These are phyloP conservation scores for Orcinus orca DNA, from an alignment of 2,113 vertebrate species.

Conservation along the genomic window DNA sequence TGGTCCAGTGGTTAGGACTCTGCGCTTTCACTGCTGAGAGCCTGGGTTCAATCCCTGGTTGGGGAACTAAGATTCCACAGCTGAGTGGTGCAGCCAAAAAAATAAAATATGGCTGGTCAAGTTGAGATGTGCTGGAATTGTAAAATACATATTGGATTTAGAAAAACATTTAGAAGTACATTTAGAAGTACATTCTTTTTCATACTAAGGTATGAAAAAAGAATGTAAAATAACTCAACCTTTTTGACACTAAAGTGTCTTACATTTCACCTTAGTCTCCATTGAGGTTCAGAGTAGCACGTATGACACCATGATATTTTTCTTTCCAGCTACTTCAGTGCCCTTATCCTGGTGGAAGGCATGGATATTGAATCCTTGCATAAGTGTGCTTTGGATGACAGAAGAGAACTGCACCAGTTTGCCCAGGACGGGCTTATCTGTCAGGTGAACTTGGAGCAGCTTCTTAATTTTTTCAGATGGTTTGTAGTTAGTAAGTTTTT, in stretches of 20 bases:
- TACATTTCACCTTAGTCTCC: not conserved
- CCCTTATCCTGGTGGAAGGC: slow-evolving; percentile 96
- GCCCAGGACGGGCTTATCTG: slow-evolving; percentile 84
- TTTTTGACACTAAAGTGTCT: not conserved
- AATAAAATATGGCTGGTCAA: not conserved
- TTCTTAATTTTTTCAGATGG: not conserved
- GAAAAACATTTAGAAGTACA: not conserved
- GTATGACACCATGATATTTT: not conserved
- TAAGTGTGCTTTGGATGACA: slow-evolving; percentile 93
- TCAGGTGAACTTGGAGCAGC: slow-evolving; percentile 83
- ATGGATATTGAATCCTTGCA: slow-evolving; percentile 98
- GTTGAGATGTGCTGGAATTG: not conserved
- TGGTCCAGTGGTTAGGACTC: not conserved
- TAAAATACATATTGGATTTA: not conserved
- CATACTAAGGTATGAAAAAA: not conserved
- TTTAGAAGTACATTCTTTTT: too few relatives aligned
- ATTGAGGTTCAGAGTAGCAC: not conserved
- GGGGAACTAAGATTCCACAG: not conserved
- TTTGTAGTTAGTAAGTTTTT: not conserved
- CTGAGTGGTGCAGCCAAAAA: not conserved
- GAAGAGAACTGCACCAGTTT: slow-evolving; percentile 93
- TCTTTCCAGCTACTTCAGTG: slow-evolving; percentile 91
- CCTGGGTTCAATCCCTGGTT: not conserved
- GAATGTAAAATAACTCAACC: not conserved
- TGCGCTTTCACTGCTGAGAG: not conserved